Base-by-base conservation (phyloP, 2,888 invertebrate species). In the Mythimna ferrago region DNA sequence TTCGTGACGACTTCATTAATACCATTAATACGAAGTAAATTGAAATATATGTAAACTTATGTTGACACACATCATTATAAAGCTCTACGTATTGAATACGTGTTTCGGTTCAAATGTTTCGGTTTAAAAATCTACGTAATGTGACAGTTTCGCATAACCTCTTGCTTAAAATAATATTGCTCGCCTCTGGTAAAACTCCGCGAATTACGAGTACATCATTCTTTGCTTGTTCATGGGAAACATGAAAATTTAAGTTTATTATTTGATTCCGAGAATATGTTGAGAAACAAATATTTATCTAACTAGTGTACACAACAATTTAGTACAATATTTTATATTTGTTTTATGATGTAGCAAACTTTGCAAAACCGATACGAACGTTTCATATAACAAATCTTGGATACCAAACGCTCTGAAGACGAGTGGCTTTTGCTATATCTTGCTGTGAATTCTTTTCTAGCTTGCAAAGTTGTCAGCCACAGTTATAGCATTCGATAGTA, bases 351-450 rank as follows among this genome's bases (percentile, higher is more conserved):
- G 10, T 44, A 44, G 16, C 16, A 16, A 16, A 16, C 7, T 48
- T 48, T 6, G 16, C 6, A 16, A 48, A 57, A 66, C 95, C 70
- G 94, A 94, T 16, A 95, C 95, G 84, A 95, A 96, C 19, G 95
- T 95, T 69, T 86, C 91, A 78, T 95, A 96, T 0, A 96, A 96
- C 69, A 96, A 87, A 73, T 95, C 94, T 73, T 94, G 93, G 62
- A 95, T 92, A 2, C 95, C 95, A 68, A 96, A 96, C 2, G 96
- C 96, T 78, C 96, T 96, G 6, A 96, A 89, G 48, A 95, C 88
- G 2, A 96, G 89, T 2, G 96, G 94, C 61, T 94, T 94, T 80
- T 96, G 95, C 41, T 51, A 95, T 90, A 70, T 94, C 93, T 5
- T 83, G 87, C 61, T 90, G 89, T 7, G 89, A 76, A n/a, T 84